Evolutionary conservation across 2,797 vertebrate species (phyloP).

Genomic region (Macroramphosus scolopax): DNA sequence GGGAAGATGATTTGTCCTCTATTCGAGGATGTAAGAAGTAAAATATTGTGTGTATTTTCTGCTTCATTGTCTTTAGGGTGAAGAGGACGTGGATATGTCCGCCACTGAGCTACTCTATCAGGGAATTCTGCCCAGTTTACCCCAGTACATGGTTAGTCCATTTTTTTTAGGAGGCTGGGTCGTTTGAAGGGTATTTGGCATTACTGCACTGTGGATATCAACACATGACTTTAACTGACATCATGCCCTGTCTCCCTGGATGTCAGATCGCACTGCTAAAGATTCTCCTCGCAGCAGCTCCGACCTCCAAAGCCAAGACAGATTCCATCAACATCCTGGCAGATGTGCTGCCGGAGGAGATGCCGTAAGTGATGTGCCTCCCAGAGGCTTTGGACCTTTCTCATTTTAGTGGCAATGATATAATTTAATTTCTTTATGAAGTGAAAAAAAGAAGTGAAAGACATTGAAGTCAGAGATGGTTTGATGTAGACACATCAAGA

Average conservation of each 20-base stretch:
- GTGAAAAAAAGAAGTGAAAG: too few relatives aligned
- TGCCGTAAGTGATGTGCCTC: slow-evolving; percentile 88
- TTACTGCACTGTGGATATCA: too few relatives aligned
- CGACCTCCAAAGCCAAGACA: slow-evolving; percentile 98
- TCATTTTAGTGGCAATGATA: too few relatives aligned
- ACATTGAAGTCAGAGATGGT: too few relatives aligned
- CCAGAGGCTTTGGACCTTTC: too few relatives aligned
- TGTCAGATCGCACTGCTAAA: slow-evolving; percentile 93
- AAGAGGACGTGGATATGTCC: slow-evolving; percentile 92
- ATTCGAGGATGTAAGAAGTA: too few relatives aligned
- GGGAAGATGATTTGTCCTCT: too few relatives aligned
- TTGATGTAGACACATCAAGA: too few relatives aligned
- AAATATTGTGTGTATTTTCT: slow-evolving; percentile 2
- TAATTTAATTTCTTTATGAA: too few relatives aligned
- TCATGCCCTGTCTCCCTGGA: slow-evolving; percentile 1
- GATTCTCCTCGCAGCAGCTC: slow-evolving; percentile 94
- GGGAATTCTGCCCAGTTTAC: slow-evolving; percentile 94
- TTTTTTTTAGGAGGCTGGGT: neutral
- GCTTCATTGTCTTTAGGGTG: slow-evolving; percentile 77
- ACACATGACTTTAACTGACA: neutral
- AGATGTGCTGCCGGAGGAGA: slow-evolving; percentile 95
- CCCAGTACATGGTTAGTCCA: slow-evolving; percentile 95
- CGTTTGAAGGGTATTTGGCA: neutral
- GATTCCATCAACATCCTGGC: slow-evolving; percentile 99
- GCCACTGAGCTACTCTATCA: slow-evolving; percentile 94